Evolutionary conservation across 2,797 vertebrate species (phyloP), one percentile per base, ranked within the genome.

Genomic region (Peromyscus melanophrys): DNA sequence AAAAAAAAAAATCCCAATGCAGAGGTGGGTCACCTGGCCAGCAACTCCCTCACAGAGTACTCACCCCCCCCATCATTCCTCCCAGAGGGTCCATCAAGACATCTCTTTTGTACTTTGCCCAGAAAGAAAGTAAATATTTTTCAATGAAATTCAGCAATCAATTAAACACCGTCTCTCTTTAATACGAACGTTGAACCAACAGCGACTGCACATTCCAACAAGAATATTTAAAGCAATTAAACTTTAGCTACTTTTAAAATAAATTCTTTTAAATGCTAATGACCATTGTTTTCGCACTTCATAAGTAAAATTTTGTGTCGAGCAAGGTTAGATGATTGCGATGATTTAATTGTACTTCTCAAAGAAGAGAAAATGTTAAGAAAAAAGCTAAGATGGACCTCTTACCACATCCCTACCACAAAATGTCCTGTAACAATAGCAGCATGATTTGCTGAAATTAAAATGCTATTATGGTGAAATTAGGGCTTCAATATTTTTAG

Each of bases 381-480:
- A 61, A 98, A 97, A 98, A 98, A 98, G 97, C 98, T 82, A 97
- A 98, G 99, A 98, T 96, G 98, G 98, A 99, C 99, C 99, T 99
- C 99, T 99, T 99, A 99, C 98, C 99, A 98, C 98, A 98, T 99
- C 98, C 97, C 97, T 99, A 98, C 99, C 99, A 99, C 99, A 99
- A 99, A 99, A 98, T 96, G 98, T 99, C 99, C 99, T 99, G 98
- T 98, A 98, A 99, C 98, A 99, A 99, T 99, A 98, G 98, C 97
- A 97, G 98, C 98, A 98, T 99, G 99, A 99, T 99, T 99, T 99
- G 98, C 98, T 99, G 98, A 98, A 99, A 99, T 99, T 99, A 99
- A 99, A 99, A 99, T 98, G 99, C 98, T 99, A 99, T 99, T 99
- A 99, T 98, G 98, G 98, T 98, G 98, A 99, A 99, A 99, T 99